Percentiles rank a stretch among this genome's conserved stretches.
Conservation (phyloP, 2,113 vertebrate genomes). For the Psephotus haematonotus region DNA sequence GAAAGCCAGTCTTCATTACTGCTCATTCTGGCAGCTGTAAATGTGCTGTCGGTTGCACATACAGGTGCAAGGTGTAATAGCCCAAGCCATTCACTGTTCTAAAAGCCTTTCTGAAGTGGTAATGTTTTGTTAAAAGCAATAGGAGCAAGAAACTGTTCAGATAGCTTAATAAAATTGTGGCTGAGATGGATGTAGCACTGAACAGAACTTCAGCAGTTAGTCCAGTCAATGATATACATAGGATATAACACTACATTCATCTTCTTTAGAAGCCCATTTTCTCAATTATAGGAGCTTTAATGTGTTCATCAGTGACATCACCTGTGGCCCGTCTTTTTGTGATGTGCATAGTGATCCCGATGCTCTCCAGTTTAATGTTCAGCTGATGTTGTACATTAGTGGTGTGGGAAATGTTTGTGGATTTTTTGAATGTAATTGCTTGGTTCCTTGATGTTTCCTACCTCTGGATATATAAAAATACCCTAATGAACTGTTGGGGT, state of each 20-base stretch:
- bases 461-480: background rate
- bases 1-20: background rate
- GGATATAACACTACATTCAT: background rate
- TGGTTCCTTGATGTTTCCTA: background rate
- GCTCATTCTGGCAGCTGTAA: background rate
- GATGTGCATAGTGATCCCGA: background rate
- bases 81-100: background rate
- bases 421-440: background rate
- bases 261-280: background rate
- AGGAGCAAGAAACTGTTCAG: background rate
- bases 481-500: accelerated
- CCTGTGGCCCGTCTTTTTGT: background rate
- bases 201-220: background rate
- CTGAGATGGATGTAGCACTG: background rate
- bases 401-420: background rate
- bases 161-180: background rate
- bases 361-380: background rate
- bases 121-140: background rate
- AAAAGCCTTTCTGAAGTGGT: background rate
- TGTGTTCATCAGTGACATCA: background rate
- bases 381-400: background rate
- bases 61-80: background rate
- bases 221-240: background rate
- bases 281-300: background rate
- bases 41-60: background rate